A percentile compares a stretch with the other conserved stretches of the same genome.
Evolutionary conservation across 2,113 vertebrate species (phyloP).

Genomic region (Vidua macroura): DNA sequence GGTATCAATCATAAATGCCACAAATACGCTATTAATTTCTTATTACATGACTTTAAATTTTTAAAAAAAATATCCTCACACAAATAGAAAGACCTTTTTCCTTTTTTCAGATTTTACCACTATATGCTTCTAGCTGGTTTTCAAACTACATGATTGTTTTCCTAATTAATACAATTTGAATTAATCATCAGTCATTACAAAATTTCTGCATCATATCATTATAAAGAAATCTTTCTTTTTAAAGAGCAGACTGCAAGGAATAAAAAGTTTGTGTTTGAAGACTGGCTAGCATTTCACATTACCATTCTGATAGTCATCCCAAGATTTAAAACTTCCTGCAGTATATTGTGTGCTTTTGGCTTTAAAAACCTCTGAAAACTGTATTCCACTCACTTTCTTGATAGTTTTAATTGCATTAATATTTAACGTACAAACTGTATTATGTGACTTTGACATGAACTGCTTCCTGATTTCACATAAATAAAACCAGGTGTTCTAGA

Average conservation of each 20-base stretch:
- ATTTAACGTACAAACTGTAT: background rate
- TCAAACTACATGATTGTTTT: background rate
- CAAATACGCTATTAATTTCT: background rate
- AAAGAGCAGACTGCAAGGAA: background rate
- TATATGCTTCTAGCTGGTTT: background rate
- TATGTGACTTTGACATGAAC: background rate
- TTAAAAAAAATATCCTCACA: background rate
- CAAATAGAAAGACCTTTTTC: background rate
- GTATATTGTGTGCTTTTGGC: background rate
- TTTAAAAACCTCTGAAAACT: background rate
- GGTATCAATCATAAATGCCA: background rate
- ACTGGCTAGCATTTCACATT: background rate
- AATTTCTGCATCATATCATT: background rate
- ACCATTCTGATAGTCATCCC: background rate
- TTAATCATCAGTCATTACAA: background rate
- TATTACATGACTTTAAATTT: background rate
- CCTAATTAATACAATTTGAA: background rate
- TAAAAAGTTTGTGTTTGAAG: background rate
- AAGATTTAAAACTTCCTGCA: background rate
- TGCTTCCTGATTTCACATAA: background rate
- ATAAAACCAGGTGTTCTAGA: background rate
- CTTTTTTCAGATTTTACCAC: background rate
- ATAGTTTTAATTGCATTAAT: background rate
- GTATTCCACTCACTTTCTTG: background rate
- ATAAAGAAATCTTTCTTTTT: background rate